Evolutionary conservation across 2,113 vertebrate genomes (phyloP).

Genomic region (Bos taurus): ARS-UCD2.0 NC_037357.1:115185001-115185500

Average conservation of each 20-base stretch:
- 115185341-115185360: not conserved
- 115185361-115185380: not conserved
- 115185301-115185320: not conserved
- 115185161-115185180: slow-evolving; percentile 28
- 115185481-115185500: not conserved
- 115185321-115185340: not conserved
- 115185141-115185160: not conserved
- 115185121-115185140: not conserved
- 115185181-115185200: not conserved
- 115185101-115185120: not conserved
- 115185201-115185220: not conserved
- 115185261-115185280: not conserved
- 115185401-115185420: not conserved
- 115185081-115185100: slow-evolving; percentile 33
- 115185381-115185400: not conserved
- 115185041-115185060: not conserved
- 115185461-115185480: not conserved
- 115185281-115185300: not conserved
- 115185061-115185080: slow-evolving; percentile 13
- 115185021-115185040: not conserved
- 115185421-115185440: not conserved
- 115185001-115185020: slow-evolving; percentile 6
- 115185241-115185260: not conserved
- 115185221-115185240: not conserved
- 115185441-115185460: not conserved